A percentile compares a stretch with the other conserved stretches of the same genome.
phyloP scores from a whole-genome alignment of 2,888 invertebrate genomes.

The Orthosia cruda region DNA sequence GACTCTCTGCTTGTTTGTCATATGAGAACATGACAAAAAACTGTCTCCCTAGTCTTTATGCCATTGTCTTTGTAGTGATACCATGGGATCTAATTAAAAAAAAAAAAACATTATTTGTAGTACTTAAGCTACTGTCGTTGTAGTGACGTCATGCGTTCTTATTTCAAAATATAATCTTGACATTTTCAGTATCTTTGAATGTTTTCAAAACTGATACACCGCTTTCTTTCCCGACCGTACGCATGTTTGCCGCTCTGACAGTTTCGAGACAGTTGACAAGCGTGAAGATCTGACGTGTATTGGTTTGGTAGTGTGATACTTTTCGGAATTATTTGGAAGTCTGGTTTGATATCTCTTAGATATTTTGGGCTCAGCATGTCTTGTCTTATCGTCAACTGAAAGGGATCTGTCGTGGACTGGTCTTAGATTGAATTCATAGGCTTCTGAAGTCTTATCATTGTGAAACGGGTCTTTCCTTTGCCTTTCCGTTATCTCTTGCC shows the following conservation, averaged over 20 bases:
- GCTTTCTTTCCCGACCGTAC: conserved; percentile 36
- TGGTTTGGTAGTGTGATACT: conserved; percentile 63
- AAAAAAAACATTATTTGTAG: not conserved
- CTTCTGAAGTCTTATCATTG: conserved; percentile 19
- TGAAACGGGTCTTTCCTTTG: conserved; percentile 22
- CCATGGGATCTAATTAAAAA: too few species aligned
- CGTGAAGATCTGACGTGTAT: conserved; percentile 70
- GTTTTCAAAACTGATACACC: not conserved
- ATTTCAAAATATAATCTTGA: not conserved
- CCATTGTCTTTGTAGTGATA: too few species aligned
- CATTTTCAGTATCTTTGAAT: not conserved
- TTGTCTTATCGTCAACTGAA: conserved; percentile 31
- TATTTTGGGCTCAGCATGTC: not conserved
- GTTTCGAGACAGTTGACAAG: conserved; percentile 71
- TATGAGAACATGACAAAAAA: too few species aligned
- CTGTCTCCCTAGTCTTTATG: too few species aligned
- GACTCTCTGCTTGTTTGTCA: too few species aligned
- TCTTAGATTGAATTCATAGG: conserved; percentile 8
- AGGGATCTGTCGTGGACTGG: conserved; percentile 30
- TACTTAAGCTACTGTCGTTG: not conserved
- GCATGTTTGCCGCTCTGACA: conserved; percentile 56
- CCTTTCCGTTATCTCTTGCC: conserved; percentile 14
- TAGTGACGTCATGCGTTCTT: not conserved
- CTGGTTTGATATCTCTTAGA: conserved; percentile 25
- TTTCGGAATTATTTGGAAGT: conserved; percentile 47